A percentile compares a stretch with the other conserved stretches of the same genome.
Evolutionary conservation across 2,113 vertebrate species (phyloP).

Genomic region (Dicentrarchus labrax): DNA sequence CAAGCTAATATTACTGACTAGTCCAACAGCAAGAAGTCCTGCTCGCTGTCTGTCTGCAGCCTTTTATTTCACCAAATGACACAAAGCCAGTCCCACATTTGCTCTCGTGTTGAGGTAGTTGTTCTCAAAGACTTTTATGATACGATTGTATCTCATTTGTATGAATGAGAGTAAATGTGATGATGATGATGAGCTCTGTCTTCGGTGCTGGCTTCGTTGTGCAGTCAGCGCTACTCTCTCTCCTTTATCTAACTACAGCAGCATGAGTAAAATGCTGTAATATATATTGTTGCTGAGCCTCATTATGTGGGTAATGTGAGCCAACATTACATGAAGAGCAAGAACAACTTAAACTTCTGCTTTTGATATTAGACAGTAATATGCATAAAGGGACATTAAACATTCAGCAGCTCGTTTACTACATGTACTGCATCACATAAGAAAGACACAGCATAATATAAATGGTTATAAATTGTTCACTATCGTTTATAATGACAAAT

Average conservation of each 20-base stretch:
- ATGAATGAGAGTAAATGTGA: too few relatives aligned
- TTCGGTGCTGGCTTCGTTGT: too few relatives aligned
- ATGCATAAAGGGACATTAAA: neutral
- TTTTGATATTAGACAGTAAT: neutral
- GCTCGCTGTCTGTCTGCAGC: too few relatives aligned
- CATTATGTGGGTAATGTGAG: neutral
- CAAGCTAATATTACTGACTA: too few relatives aligned
- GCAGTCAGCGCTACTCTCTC: too few relatives aligned
- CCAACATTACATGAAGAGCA: neutral
- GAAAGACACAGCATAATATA: neutral
- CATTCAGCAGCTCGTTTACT: neutral
- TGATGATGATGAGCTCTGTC: too few relatives aligned
- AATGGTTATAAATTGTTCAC: neutral
- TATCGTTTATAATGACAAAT: neutral
- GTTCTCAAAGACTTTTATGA: too few relatives aligned
- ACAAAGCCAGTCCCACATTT: too few relatives aligned
- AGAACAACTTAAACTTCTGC: neutral
- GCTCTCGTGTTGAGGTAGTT: too few relatives aligned
- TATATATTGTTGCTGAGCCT: neutral
- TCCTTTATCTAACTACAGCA: constrained; percentile 9
- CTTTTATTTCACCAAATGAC: too few relatives aligned
- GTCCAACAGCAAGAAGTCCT: too few relatives aligned
- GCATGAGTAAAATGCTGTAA: neutral
- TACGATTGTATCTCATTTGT: too few relatives aligned
- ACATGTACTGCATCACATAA: neutral